These are phyloP conservation scores for Panopea generosa DNA, from an alignment of 2,888 invertebrate genomes.

Conservation along the genomic window DNA sequence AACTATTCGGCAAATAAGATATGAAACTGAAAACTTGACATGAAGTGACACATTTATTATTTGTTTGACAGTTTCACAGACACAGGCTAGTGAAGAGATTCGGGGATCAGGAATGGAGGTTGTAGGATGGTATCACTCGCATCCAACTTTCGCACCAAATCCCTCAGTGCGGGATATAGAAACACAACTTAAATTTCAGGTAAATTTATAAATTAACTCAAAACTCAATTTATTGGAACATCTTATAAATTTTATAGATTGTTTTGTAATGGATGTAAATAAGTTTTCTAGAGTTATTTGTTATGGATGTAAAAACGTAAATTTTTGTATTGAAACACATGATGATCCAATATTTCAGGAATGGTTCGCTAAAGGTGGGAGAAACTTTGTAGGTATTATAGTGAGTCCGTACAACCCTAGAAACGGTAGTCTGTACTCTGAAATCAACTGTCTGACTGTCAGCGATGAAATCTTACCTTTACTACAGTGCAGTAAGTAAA, in stretches of 20 bases:
- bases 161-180: constrained; percentile 90
- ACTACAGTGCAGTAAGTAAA: constrained; percentile 74
- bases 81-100: constrained; percentile 88
- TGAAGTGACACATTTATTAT: too few species aligned
- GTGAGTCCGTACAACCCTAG: constrained; percentile 88
- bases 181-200: constrained; percentile 89
- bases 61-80: constrained; percentile 87
- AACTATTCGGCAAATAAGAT: too few species aligned
- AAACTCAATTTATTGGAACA: too few species aligned
- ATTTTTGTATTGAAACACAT: too few species aligned
- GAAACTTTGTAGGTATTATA: constrained; percentile 89
- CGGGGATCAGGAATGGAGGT: constrained; percentile 86
- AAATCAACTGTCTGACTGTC: constrained; percentile 78
- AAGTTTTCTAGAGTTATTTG: too few species aligned
- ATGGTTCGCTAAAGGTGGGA: constrained; percentile 85
- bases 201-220: constrained; percentile 52
- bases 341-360: constrained; percentile 74
- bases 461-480: constrained; percentile 67
- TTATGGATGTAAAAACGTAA: too few species aligned
- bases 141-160: constrained; percentile 90
- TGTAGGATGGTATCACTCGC: constrained; percentile 93
- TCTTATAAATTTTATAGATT: too few species aligned
- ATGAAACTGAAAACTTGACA: too few species aligned
- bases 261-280: too few species aligned
- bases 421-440: constrained; percentile 68